Base-by-base conservation (phyloP, 2,113 vertebrate species). In the Ornithorhynchus anatinus region DNA sequence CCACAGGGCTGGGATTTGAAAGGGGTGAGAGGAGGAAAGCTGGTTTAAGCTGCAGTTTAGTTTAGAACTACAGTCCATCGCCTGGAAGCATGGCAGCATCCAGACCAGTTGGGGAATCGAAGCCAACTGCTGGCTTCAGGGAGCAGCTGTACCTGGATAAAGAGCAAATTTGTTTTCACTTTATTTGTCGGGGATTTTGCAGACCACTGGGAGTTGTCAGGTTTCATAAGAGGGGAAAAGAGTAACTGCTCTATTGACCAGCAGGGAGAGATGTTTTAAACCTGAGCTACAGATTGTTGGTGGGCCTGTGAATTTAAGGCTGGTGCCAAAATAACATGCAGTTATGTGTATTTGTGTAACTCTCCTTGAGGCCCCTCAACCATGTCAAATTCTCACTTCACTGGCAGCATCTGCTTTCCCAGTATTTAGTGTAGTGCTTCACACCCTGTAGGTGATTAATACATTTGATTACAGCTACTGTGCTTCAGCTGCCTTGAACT, bases 131-230 rank as follows among this genome's bases (percentile, higher is more conserved):
- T n/a, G n/a, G n/a, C n/a, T n/a, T n/a, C n/a, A 45, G 19, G 19
- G 13, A 35, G 23, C n/a, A n/a, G n/a, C 39, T 61, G 44, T 44
- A 74, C 69, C 72, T 85, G 85, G 85, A 77, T 39, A 37, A 39
- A n/a, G 47, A 79, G 80, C 85, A 85, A 84, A 69, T 79, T 72
- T 85, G 78, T 63, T 85, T 84, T 78, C 72, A 63, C 66, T 85
- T 81, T 77, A 85, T 72, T 81, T 66, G 75, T 75, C 74, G 75
- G 81, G 67, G 79, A 77, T 69, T 84, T 81, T 57, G 5, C 4
- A 72, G 80, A 84, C 82, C 78, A 56, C 72, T 50, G 80, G 82
- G 83, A 79, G 72, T 80, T 84, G 85, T 81, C 85, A 81, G 56
- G 61, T 29, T 66, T 72, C 75, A 69, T 72, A 72, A 59, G 1